Percentiles rank a stretch among this genome's conserved stretches.
Conservation (phyloP, 2,888 invertebrate genomes). For the Nephrotoma flavescens region DNA sequence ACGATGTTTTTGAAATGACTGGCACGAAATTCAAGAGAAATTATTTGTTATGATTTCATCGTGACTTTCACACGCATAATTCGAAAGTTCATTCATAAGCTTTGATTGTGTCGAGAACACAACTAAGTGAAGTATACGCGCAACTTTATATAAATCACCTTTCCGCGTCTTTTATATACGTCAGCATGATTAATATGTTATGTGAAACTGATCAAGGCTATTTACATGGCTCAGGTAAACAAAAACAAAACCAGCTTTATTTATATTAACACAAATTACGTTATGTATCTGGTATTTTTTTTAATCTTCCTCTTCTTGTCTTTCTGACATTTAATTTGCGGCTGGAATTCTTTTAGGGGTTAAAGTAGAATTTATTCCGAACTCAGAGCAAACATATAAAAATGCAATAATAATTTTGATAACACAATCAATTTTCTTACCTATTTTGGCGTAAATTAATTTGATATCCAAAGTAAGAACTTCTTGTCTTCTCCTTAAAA, state of each 20-base stretch:
- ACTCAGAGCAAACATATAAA: too few species aligned
- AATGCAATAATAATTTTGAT: neutral
- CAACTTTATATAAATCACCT: neutral
- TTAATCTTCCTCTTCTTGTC: neutral
- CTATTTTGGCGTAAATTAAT: conserved; percentile 24
- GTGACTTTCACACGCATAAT: neutral
- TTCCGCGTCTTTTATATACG: neutral
- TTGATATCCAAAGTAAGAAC: conserved; percentile 29
- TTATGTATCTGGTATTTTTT: neutral
- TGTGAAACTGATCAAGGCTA: neutral
- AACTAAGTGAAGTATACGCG: neutral
- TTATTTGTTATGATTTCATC: neutral
- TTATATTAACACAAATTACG: neutral
- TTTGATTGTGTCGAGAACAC: neutral
- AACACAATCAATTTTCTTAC: conserved; percentile 16
- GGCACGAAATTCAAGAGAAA: neutral
- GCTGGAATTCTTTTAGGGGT: too few species aligned
- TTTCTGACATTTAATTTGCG: too few species aligned
- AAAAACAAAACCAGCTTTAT: neutral
- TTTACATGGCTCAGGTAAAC: neutral
- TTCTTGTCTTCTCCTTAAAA: conserved; percentile 20
- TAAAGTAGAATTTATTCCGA: neutral
- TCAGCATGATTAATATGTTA: neutral
- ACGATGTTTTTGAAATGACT: too few species aligned
- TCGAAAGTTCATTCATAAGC: neutral